Conservation (phyloP, 37 sponge, comb jelly and placozoan genomes). For the Crambe crambe region DNA sequence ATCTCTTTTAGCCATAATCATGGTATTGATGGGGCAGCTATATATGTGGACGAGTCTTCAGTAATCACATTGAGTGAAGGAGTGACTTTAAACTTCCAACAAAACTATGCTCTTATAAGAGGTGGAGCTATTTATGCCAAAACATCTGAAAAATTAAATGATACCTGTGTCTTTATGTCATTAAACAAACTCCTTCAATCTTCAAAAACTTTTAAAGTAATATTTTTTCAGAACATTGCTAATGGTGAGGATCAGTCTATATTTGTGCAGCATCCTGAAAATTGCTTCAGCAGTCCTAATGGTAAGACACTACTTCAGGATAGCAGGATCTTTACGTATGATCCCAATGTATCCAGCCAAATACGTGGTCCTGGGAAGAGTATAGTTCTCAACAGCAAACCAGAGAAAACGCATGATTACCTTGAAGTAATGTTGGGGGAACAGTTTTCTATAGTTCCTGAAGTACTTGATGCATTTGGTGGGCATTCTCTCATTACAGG, state of each 20-base stretch:
- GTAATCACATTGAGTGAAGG: background rate
- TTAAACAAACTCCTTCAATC: background rate
- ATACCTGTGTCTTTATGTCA: background rate
- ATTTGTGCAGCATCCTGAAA: background rate
- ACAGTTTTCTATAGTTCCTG: background rate
- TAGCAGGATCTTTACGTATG: background rate
- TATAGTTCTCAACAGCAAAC: background rate
- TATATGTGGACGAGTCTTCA: background rate
- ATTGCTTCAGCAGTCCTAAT: background rate
- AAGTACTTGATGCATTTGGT: background rate
- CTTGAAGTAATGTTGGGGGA: conserved; percentile 5
- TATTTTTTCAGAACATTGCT: background rate
- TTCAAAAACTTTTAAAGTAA: background rate
- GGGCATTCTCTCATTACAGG: no score
- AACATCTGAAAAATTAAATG: background rate
- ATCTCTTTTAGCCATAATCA: background rate
- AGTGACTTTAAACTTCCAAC: background rate
- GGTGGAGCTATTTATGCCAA: background rate
- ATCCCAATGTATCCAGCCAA: background rate
- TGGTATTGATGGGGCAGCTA: conserved; percentile 1
- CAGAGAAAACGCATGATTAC: background rate
- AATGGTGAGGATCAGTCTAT: background rate
- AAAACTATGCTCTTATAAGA: background rate
- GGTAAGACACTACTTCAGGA: background rate
- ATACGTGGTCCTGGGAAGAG: background rate